Evolutionary conservation across 2,113 vertebrate genomes (phyloP).

Genomic region (Fregata magnificens): DNA sequence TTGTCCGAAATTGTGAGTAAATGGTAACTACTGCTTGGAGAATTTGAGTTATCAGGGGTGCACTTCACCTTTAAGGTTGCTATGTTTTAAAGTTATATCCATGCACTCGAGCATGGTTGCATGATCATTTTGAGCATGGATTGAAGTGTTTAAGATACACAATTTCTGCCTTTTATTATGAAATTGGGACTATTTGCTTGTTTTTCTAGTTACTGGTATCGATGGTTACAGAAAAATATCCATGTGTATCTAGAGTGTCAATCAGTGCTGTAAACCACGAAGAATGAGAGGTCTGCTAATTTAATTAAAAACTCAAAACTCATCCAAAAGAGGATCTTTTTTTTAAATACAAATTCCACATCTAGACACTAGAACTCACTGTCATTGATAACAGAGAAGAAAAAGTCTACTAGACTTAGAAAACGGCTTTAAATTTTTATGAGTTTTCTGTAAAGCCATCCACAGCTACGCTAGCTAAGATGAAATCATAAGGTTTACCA

Average conservation of each 20-base stretch:
- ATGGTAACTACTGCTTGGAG: not conserved
- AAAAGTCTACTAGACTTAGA: not conserved
- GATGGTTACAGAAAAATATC: not conserved
- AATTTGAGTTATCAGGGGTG: not conserved
- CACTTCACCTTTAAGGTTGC: not conserved
- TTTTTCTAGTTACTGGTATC: not conserved
- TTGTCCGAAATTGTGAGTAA: not conserved
- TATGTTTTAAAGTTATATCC: not conserved
- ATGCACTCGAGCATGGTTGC: not conserved
- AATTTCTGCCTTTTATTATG: not conserved
- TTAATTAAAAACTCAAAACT: not conserved
- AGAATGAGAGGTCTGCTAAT: not conserved
- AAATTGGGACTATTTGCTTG: not conserved
- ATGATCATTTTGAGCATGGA: not conserved
- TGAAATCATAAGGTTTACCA: constrained; percentile 23
- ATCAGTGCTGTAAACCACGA: not conserved
- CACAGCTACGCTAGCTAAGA: not conserved
- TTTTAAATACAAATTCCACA: not conserved
- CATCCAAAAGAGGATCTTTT: not conserved
- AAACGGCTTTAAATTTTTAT: constrained; percentile 25
- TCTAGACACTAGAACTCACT: not conserved
- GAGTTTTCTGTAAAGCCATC: not conserved
- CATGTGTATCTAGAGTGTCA: not conserved
- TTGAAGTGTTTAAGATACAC: not conserved
- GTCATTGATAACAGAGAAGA: not conserved